Evolutionary conservation across 2,797 vertebrate species (phyloP), one percentile per base, ranked within the genome.

Genomic region (Rhynchonycteris naso): DNA sequence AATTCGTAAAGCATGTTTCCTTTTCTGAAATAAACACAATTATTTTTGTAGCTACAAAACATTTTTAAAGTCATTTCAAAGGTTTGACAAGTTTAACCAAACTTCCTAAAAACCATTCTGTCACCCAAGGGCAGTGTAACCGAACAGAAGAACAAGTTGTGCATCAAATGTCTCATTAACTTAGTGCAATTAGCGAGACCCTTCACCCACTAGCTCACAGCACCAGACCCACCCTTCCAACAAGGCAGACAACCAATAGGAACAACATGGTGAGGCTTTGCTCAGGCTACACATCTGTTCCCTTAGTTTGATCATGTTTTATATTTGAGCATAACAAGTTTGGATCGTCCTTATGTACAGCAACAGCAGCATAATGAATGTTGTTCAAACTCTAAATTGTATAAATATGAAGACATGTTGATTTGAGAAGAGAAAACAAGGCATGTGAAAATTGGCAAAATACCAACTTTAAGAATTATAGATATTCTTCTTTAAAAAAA

Each of bases 381-480:
- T 85, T 95, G 93, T 96, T 94, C 96, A 93, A 97, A 95, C 58
- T 94, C 89, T 52, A 72, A 92, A 88, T 94, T 96, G 68, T 96
- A 91, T 96, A 97, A 92, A 96, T 96, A 96, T 15, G 5, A 66
- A 83, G 88, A 96, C 95, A 97, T 95, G 96, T 97, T 97, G 95
- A 97, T 96, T 95, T 96, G 92, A 93, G 75, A 96, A 95, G 82
- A 92, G 66, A 95, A 97, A 97, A 96, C 96, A 95, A 97, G 91
- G 89, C 91, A 96, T 93, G 93, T 95, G 95, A 96, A 97, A 96
- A 95, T 94, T 97, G 96, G 96, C 96, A 94, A 93, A 93, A 93
- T 93, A 96, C 56, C 84, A 90, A 92, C 85, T 96, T 89, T 66
- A 78, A 82, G 95, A 95, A 95, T 96, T 96, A 94, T 10, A 90